Evolutionary conservation across 2,797 vertebrate genomes (phyloP).

Genomic region (Emydoidea blandingii): DNA sequence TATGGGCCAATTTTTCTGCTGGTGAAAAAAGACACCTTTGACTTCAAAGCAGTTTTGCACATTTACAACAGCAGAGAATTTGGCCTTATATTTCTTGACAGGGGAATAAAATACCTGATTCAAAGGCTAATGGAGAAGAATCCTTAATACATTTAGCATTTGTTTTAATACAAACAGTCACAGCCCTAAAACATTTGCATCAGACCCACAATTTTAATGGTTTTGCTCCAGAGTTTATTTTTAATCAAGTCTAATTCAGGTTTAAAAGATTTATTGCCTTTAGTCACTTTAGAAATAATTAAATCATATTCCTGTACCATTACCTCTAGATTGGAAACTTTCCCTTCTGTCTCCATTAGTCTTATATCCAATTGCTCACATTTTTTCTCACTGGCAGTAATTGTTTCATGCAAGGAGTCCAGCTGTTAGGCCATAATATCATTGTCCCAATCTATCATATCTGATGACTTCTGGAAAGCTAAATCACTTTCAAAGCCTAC

Average conservation of each 20-base stretch:
- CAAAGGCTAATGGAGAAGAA: conserved; percentile 17
- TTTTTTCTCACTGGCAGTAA: conserved; percentile 66
- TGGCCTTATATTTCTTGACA: not conserved
- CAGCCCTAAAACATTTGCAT: conserved; percentile 22
- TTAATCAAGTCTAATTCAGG: conserved; percentile 56
- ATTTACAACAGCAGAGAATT: not conserved
- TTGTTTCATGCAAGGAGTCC: conserved; percentile 61
- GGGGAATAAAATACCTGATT: not conserved
- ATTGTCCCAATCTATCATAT: conserved; percentile 38
- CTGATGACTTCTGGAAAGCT: conserved; percentile 37
- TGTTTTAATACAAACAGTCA: conserved; percentile 23
- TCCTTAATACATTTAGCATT: not conserved
- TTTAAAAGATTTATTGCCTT: conserved; percentile 56
- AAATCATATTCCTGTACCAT: conserved; percentile 49
- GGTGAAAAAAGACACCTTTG: not conserved
- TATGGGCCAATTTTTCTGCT: not conserved
- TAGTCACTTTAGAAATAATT: conserved; percentile 58
- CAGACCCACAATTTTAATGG: not conserved
- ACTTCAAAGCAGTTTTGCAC: not conserved
- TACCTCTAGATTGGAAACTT: conserved; percentile 41
- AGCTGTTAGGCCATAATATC: conserved; percentile 60
- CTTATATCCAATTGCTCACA: conserved; percentile 60
- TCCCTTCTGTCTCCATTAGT: conserved; percentile 65
- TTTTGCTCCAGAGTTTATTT: conserved; percentile 1
- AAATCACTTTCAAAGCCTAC: conserved; percentile 43